Conservation (phyloP, 2,888 invertebrate species). For the Lordiphosa fenestrarum region DNA sequence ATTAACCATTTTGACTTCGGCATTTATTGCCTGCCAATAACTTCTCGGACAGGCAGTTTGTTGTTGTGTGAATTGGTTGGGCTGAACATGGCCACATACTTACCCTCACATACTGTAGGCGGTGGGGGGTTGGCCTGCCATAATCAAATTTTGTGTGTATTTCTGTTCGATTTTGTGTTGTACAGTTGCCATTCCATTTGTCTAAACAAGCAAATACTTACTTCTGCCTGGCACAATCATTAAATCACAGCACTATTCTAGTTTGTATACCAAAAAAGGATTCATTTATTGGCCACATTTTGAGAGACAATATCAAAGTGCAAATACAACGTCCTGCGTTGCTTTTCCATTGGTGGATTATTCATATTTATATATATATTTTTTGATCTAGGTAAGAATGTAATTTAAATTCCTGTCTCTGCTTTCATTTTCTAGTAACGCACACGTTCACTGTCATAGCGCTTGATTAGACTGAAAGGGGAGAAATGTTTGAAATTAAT, state of each 20-base stretch:
- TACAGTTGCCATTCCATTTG: conserved; percentile 24
- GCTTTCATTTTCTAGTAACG: conserved; percentile 43
- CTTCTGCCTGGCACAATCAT: conserved; percentile 1
- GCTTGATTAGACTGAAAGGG: conserved; percentile 51
- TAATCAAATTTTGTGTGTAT: conserved; percentile 40
- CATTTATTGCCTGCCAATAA: conserved; percentile 68
- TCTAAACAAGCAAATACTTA: conserved; percentile 19
- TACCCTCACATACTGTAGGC: no score
- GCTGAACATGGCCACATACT: not conserved
- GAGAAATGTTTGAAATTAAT: not conserved
- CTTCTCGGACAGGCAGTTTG: conserved; percentile 23
- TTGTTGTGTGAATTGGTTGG: conserved; percentile 10
- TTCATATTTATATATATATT: no score
- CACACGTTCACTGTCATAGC: conserved; percentile 40
- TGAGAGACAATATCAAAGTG: conserved; percentile 4
- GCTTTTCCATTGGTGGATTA: not conserved
- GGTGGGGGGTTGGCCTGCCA: conserved; percentile 32
- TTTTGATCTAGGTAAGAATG: no score
- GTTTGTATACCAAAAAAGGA: not conserved
- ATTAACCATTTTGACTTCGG: conserved; percentile 40
- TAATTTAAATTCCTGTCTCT: no score
- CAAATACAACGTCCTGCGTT: conserved; percentile 10
- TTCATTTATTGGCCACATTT: conserved; percentile 2
- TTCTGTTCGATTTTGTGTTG: conserved; percentile 8
- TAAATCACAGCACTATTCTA: conserved; percentile 2